Base-by-base conservation (phyloP, 2,113 vertebrate species). In the Heteronetta atricapilla region DNA sequence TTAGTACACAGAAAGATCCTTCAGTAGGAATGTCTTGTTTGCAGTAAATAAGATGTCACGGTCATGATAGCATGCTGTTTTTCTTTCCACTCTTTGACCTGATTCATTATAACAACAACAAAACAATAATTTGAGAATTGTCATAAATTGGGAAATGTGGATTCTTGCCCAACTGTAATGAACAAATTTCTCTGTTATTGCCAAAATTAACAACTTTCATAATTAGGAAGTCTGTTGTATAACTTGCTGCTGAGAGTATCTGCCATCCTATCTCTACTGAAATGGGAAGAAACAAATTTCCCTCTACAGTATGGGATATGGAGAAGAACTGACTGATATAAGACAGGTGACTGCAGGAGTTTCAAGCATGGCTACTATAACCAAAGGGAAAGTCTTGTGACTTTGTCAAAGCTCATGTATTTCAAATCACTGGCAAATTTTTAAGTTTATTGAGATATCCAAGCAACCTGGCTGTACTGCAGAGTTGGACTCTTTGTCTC, bases 21-120 rank as follows among this genome's bases (percentile, higher is more conserved):
- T 93, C 21, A 66, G 26, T 12, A 58, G 10, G 20, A 73, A 53
- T 58, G 34, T 5, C 59, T 40, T 77, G 26, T 66, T 95, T 90
- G 60, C 72, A 83, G 28, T 64, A 93, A 91, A 64, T 31, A 73
- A 88, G 67, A 92, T 73, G 48, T 88, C 33, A 62, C 73, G 40
- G 40, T 86, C 88, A 52, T 34, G 12, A 88, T 29, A 72, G 42
- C 48, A 76, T 73, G 20, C 58, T 56, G 20, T 8, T 80, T 90
- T 86, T 86, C 29, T 15, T 95, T 93, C 26, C 63, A 48, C 33
- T 81, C 94, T 92, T 92, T 86, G 26, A 68, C 44, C 42, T 50
- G 50, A 34, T 56, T 94, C 67, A 50, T 82, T 12, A 6, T 83
- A 60, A 86, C 70, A 94, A 82, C 5, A 78, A 52, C 20, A 86